Evolutionary conservation across 2,797 vertebrate genomes (phyloP), one percentile per base, ranked within the genome.

Genomic region (Ctenopoma multispine): DNA sequence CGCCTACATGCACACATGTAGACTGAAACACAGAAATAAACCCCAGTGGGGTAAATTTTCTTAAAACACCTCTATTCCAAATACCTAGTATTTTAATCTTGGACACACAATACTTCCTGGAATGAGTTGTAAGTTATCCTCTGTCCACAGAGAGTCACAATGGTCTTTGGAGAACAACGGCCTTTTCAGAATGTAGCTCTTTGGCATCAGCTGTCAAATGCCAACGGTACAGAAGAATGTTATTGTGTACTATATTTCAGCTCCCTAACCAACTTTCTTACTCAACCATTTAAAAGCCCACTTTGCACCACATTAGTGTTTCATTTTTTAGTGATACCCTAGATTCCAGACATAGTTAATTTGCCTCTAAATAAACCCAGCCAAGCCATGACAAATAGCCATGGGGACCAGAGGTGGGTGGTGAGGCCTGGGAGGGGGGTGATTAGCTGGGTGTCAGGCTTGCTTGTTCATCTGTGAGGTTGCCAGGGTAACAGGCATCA

Each of bases 261-360:
- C 62, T 73, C 69, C 80, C 50, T 58, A 64, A 82, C 60, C 20
- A 60, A 73, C 53, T 79, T 70, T 85, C 21, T 55, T 80, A 43
- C 54, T 48, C 23, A 7, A n/a, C 56, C 68, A 63, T 62, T 72
- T 79, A 56, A 86, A 80, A 76, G 64, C 41, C 66, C 24, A 75
- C 82, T 92, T 89, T 92, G 86, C 90, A 68, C 75, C 58, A 53
- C 82, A 70, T 82, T 88, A 82, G 72, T 81, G 77, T 89, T 90
- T 83, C 20, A 84, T 92, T 89, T 91, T 14, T 79, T 83, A 73
- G 85, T 90, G 89, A 93, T 89, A 92, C 86, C 82, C 83, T 27
- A 90, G 92, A 94, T 94, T 94, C 92, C 93, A 94, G 94, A 94
- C 94, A 93, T 93, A 93, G 92, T 93, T 93, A 93, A 94, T 94